These are phyloP conservation scores for Anorthoa munda DNA, from an alignment of 2,888 invertebrate species.

Conservation along the genomic window DNA sequence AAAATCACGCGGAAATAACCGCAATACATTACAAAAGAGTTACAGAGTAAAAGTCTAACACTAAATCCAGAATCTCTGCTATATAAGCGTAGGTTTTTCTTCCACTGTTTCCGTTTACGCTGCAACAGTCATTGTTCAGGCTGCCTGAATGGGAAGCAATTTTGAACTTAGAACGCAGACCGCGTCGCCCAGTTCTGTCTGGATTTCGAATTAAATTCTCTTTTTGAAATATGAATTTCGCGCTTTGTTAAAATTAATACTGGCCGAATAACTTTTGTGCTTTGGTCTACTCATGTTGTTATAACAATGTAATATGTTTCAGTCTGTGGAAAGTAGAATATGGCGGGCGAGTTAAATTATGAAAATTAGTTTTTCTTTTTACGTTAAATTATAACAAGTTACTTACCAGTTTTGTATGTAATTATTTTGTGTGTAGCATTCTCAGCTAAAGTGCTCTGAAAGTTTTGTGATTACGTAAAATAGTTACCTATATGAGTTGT, in stretches of 20 bases:
- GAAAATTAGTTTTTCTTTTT: no score
- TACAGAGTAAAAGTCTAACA: constrained; percentile 29
- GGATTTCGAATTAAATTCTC: constrained; percentile 64
- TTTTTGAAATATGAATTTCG: constrained; percentile 60
- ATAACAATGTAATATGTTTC: constrained; percentile 28
- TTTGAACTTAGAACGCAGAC: constrained; percentile 73
- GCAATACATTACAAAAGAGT: constrained; percentile 23
- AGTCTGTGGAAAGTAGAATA: constrained; percentile 13
- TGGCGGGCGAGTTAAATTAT: background rate
- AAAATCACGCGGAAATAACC: constrained; percentile 13
- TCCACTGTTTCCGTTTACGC: constrained; percentile 55
- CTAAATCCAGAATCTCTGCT: constrained; percentile 40
- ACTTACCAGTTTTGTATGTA: no score
- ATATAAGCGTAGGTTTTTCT: constrained; percentile 59
- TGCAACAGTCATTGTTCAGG: constrained; percentile 68
- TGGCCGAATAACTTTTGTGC: constrained; percentile 42
- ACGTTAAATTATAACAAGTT: no score
- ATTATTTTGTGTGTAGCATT: no score
- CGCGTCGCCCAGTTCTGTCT: constrained; percentile 55
- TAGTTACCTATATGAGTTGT: no score
- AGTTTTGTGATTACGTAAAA: no score
- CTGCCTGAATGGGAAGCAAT: constrained; percentile 78
- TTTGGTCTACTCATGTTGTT: constrained; percentile 16
- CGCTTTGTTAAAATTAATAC: constrained; percentile 39
- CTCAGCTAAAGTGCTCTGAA: no score